Base-by-base conservation (phyloP, 2,888 invertebrate species). In the Athalia rosae region DNA sequence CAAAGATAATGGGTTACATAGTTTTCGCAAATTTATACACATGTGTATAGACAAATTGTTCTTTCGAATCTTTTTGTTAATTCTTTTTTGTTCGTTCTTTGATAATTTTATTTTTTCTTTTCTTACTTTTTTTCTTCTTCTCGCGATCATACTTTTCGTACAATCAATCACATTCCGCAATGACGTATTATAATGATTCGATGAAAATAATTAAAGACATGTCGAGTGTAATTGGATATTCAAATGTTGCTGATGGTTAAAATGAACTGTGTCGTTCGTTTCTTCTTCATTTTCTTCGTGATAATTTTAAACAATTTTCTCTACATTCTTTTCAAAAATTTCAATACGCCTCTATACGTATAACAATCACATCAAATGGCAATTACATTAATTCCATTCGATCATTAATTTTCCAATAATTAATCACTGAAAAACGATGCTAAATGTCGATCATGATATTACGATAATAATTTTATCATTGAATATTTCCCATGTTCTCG, bases 71-170 rank as follows among this genome's bases (percentile, higher is more conserved):
- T 66, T 69, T 63, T 59, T 66, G 15, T n/a, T 78, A 71, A 61
- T 66, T 76, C 62, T 61, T 67, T 77, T 53, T 62, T 56, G 62
- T 62, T 63, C 76, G 77, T 45, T 45, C 62, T n/a, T n/a, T n/a
- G n/a, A n/a, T n/a, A n/a, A n/a, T n/a, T n/a, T n/a, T n/a, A n/a
- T n/a, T 71, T 47, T 50, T 48, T 77, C 74, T 71, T 61, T 67
- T 66, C 64, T 47, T 43, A n/a, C 8, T 74, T n/a, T 69, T 76
- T 66, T 79, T 79, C n/a, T 53, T 13, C n/a, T 73, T 59, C 4
- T 45, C 45, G 28, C 45, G 9, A 59, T 15, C 59, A 43, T n/a
- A n/a, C 47, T 74, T 11, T 9, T 13, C 62, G 13, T 13, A 15
- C 0, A 13, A 4, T 4, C 1, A 9, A 66, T 66, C 43, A 9